Percentiles rank a stretch among this genome's conserved stretches.
Evolutionary conservation across 1,140 invertebrate species (phyloP).

Genomic region (Solen grandis): DNA sequence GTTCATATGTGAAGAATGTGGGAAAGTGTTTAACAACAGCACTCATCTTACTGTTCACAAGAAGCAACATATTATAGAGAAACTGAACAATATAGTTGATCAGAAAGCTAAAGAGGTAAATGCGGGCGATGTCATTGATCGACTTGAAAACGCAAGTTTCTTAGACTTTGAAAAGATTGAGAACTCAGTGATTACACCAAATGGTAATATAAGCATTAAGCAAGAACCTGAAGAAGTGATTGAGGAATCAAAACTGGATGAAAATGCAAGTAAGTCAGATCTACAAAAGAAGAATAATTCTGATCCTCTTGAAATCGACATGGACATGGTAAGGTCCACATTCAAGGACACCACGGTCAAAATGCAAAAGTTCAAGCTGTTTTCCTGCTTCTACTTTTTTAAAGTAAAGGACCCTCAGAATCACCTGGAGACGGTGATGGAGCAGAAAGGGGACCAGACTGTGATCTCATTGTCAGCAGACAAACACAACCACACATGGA

Average conservation of each 20-base stretch:
- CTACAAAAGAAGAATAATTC: neutral
- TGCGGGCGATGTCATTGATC: neutral
- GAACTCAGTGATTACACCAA: neutral
- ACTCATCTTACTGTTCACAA: constrained; percentile 38
- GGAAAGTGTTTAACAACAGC: constrained; percentile 43
- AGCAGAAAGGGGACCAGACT: neutral
- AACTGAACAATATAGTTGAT: constrained; percentile 29
- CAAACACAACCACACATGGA: constrained; percentile 16
- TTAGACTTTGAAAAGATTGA: neutral
- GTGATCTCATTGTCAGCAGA: neutral
- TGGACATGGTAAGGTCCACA: neutral
- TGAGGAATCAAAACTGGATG: neutral
- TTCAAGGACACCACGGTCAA: constrained; percentile 17
- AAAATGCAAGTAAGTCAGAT: neutral
- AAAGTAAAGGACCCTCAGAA: constrained; percentile 36
- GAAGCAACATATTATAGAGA: constrained; percentile 52
- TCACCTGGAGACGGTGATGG: neutral
- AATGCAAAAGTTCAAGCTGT: constrained; percentile 29
- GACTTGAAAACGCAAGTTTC: neutral
- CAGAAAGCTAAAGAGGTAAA: too few relatives aligned
- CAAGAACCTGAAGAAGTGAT: neutral
- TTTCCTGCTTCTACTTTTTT: constrained; percentile 46
- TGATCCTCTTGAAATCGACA: neutral
- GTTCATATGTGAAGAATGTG: constrained; percentile 41
- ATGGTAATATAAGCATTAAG: neutral